Evolutionary conservation across 2,113 vertebrate genomes (phyloP).

Genomic region (Pedionomus torquatus): DNA sequence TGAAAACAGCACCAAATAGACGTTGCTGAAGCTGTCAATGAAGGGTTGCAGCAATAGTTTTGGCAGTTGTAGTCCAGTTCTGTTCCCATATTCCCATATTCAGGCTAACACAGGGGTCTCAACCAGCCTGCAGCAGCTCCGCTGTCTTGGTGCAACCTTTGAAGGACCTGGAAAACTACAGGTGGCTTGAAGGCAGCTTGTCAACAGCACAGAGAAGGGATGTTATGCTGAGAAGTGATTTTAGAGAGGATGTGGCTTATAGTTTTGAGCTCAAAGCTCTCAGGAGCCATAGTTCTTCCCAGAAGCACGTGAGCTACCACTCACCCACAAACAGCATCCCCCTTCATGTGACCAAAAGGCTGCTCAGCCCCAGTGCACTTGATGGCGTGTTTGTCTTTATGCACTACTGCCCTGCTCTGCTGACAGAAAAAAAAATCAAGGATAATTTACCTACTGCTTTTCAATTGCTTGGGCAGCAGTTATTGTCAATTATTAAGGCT

Average conservation of each 20-base stretch:
- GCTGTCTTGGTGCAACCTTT: not conserved
- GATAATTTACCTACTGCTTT: not conserved
- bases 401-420: not conserved
- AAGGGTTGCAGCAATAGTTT: not conserved
- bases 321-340: not conserved
- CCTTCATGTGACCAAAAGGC: not conserved
- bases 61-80: not conserved
- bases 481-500: not conserved
- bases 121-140: not conserved
- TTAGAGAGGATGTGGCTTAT: not conserved
- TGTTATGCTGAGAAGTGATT: not conserved
- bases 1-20: not conserved
- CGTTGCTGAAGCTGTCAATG: not conserved
- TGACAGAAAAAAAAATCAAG: not conserved
- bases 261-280: not conserved
- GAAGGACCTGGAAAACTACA: not conserved
- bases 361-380: not conserved
- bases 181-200: not conserved
- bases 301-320: not conserved
- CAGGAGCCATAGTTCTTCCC: not conserved
- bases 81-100: not conserved
- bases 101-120: not conserved
- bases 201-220: not conserved
- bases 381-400: not conserved
- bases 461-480: not conserved